Evolutionary conservation across 2,888 invertebrate species (phyloP).

Genomic region (Drosophila gaucha): DNA sequence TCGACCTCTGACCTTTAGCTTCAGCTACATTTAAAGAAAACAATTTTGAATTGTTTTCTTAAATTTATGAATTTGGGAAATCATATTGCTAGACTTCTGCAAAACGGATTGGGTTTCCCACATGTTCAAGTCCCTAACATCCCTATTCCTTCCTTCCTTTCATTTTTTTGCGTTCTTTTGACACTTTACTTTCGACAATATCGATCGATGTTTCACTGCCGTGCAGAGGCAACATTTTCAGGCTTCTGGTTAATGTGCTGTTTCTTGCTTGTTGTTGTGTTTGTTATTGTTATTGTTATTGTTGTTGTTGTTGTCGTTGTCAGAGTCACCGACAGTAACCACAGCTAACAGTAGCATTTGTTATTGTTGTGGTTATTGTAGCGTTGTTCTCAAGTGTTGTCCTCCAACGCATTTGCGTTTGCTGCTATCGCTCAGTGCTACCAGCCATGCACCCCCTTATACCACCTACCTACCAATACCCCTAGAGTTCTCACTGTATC

Average conservation of each 20-base stretch:
- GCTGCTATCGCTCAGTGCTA: constrained; percentile 17
- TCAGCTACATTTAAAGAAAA: neutral
- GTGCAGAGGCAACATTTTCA: constrained; percentile 32
- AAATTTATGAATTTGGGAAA: too few relatives aligned
- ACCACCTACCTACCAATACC: neutral
- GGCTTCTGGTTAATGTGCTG: constrained; percentile 26
- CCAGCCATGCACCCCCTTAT: neutral
- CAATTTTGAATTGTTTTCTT: neutral
- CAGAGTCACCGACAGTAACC: constrained; percentile 50
- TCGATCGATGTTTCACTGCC: constrained; percentile 79
- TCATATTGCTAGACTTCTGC: neutral
- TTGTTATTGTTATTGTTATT: constrained; percentile 14
- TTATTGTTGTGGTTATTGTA: constrained; percentile 36
- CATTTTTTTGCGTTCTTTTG: constrained; percentile 4
- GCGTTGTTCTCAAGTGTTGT: constrained; percentile 61
- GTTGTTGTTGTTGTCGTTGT: constrained; percentile 26
- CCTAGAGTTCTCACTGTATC: neutral
- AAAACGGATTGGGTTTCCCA: neutral
- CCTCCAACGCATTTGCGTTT: constrained; percentile 77
- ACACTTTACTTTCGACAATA: constrained; percentile 47
- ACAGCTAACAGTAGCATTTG: constrained; percentile 58
- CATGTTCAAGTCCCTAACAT: neutral
- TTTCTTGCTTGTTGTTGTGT: constrained; percentile 4
- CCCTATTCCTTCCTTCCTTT: neutral
- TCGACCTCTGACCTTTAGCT: neutral